phyloP scores from a whole-genome alignment of 1,140 invertebrate genomes.

The Babylonia areolata region DNA sequence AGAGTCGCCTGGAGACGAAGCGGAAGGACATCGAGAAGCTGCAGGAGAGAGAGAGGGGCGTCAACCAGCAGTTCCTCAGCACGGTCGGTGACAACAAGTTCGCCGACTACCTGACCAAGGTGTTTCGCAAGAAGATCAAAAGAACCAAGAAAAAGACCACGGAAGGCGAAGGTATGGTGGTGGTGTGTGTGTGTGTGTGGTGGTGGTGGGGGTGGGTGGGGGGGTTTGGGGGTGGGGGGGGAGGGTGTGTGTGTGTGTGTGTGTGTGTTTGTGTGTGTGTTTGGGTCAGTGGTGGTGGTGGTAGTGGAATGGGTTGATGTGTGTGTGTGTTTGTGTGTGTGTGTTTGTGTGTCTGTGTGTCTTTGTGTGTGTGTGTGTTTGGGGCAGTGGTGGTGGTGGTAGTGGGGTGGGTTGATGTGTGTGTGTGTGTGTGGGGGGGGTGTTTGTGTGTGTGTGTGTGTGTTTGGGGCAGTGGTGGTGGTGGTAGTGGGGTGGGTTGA shows the following conservation, averaged over 20 bases:
- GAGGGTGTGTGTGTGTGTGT: not conserved
- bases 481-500: too few species aligned
- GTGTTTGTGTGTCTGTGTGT: not conserved
- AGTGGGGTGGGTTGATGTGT: not conserved
- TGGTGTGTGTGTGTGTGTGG: not conserved
- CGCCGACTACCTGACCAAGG: conserved; percentile 83
- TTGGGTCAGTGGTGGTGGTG: too few species aligned
- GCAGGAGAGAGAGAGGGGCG: conserved; percentile 79
- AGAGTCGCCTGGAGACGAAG: conserved; percentile 80
- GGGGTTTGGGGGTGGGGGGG: not conserved
- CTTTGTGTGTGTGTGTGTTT: not conserved
- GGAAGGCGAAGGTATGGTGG: conserved; percentile 68
- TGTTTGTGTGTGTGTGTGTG: not conserved
- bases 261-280: not conserved
- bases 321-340: not conserved
- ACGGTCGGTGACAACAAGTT: conserved; percentile 83
- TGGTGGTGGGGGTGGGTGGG: not conserved
- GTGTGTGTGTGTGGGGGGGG: not conserved
- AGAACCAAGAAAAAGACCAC: conserved; percentile 74
- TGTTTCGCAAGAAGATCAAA: conserved; percentile 85
- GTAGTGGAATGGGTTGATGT: not conserved
- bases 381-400: not conserved
- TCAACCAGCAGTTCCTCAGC: conserved; percentile 79
- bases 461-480: too few species aligned
- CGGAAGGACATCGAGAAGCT: conserved; percentile 79